Percentiles rank a stretch among this genome's conserved stretches.
These are phyloP conservation scores for Xylocopa sonorina DNA, from an alignment of 1,140 invertebrate species.

Conservation along the genomic window DNA sequence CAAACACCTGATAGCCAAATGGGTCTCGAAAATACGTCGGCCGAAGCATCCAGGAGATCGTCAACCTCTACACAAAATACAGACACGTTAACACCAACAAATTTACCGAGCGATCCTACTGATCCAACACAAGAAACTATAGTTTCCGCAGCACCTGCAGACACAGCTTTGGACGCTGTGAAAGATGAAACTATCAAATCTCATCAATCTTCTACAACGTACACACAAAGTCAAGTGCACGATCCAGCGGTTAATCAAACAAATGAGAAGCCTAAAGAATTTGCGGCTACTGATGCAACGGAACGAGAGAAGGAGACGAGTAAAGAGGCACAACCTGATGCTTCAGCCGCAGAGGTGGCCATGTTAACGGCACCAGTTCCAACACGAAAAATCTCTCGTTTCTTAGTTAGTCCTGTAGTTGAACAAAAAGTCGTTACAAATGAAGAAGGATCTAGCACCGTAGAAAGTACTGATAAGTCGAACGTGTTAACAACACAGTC, in stretches of 20 bases:
- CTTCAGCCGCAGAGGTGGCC: slow-evolving; percentile 45
- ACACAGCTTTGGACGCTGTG: slow-evolving; percentile 56
- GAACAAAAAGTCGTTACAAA: slow-evolving; percentile 73
- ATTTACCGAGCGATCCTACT: slow-evolving; percentile 72
- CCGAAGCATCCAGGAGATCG: slow-evolving; percentile 77
- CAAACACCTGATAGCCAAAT: slow-evolving; percentile 63
- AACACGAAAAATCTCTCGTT: slow-evolving; percentile 88
- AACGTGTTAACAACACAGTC: slow-evolving; percentile 21
- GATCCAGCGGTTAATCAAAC: slow-evolving; percentile 16
- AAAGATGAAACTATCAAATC: slow-evolving; percentile 55
- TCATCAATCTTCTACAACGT: slow-evolving; percentile 28
- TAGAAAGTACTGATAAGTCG: slow-evolving; percentile 31
- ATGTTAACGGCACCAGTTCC: slow-evolving; percentile 74
- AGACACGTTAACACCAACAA: slow-evolving; percentile 77
- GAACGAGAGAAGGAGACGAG: slow-evolving; percentile 48
- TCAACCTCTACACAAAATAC: slow-evolving; percentile 80
- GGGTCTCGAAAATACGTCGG: slow-evolving; percentile 68
- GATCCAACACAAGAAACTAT: slow-evolving; percentile 72
- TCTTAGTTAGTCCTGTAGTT: slow-evolving; percentile 90
- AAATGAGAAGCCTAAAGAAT: slow-evolving; percentile 39
- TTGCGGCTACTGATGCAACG: slow-evolving; percentile 23
- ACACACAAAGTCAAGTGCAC: slow-evolving; percentile 29
- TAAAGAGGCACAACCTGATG: slow-evolving; percentile 49
- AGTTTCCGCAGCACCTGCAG: slow-evolving; percentile 46
- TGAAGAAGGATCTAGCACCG: slow-evolving; percentile 50